phyloP scores from a whole-genome alignment of 2,797 vertebrate species.

The Microctenopoma lineatum region DNA sequence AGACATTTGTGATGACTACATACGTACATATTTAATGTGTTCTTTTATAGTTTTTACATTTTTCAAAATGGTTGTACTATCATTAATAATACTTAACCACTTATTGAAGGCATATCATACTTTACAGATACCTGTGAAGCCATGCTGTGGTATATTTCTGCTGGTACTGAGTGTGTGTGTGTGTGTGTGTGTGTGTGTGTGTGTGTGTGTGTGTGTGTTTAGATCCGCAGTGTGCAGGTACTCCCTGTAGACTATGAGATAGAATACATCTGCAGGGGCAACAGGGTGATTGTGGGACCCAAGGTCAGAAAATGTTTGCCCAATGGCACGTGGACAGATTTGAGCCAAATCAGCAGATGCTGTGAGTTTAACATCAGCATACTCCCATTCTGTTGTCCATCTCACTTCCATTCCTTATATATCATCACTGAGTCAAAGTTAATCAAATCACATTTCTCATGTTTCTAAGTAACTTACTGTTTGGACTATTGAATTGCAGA shows the following conservation, averaged over 20 bases:
- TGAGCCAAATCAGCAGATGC: conserved; percentile 86
- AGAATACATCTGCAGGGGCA: conserved; percentile 90
- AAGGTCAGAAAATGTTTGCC: conserved; percentile 90
- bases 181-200: conserved; percentile 23
- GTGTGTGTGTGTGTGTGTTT: conserved; percentile 12
- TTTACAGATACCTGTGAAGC: too few species aligned
- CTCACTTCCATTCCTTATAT: too few species aligned
- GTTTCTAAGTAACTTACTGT: too few species aligned
- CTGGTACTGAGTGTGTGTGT: conserved; percentile 4
- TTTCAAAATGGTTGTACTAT: too few species aligned
- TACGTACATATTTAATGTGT: too few species aligned
- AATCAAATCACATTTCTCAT: too few species aligned
- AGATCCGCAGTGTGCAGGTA: conserved; percentile 88
- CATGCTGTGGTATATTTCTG: background rate
- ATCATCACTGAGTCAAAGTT: background rate
- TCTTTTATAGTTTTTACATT: too few species aligned
- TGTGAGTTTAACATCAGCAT: conserved; percentile 78
- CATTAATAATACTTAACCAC: too few species aligned
- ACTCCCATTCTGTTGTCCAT: too few species aligned
- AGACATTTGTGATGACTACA: too few species aligned
- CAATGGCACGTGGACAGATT: conserved; percentile 89
- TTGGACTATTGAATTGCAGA: too few species aligned
- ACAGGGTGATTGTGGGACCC: conserved; percentile 87
- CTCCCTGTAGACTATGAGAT: conserved; percentile 92
- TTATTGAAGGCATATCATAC: too few species aligned